Conservation (phyloP, 37 sponge, comb jelly and placozoan genomes). For the Cliona cf. orientalis region DNA sequence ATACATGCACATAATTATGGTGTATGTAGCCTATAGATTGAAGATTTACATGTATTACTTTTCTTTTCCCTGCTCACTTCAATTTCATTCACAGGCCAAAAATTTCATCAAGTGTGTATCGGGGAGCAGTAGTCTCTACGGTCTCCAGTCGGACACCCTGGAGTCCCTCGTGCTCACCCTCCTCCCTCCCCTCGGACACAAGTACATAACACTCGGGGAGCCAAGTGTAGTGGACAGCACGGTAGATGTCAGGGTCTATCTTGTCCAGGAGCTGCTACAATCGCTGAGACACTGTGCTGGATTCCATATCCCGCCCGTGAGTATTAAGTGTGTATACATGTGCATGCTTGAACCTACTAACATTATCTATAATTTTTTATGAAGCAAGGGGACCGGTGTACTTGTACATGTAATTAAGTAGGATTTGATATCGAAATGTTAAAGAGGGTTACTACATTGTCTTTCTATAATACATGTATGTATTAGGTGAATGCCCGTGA, state of each 20-base stretch:
- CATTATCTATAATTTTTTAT: too few species aligned
- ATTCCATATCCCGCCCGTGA: slow-evolving; percentile 47
- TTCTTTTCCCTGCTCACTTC: background rate
- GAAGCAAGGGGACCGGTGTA: too few species aligned
- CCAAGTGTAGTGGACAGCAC: background rate
- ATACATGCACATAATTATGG: background rate
- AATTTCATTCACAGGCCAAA: slow-evolving; percentile 29
- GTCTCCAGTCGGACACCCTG: slow-evolving; percentile 68
- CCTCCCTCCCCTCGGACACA: slow-evolving; percentile 58
- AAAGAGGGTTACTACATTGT: too few species aligned
- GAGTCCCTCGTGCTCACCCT: slow-evolving; percentile 78
- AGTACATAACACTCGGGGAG: slow-evolving; percentile 16
- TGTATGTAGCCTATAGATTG: background rate
- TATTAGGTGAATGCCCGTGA: background rate
- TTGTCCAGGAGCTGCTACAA: slow-evolving; percentile 39
- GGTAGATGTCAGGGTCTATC: slow-evolving; percentile 1
- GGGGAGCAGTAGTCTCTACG: slow-evolving; percentile 66
- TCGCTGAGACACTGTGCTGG: slow-evolving; percentile 47
- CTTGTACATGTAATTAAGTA: too few species aligned
- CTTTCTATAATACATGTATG: background rate
- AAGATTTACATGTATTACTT: background rate
- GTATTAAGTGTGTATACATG: background rate
- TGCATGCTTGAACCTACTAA: too few species aligned
- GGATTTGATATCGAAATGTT: too few species aligned
- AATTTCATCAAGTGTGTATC: slow-evolving; percentile 45